phyloP scores from a whole-genome alignment of 1,140 invertebrate species.

The Anoplolepis gracilipes region DNA sequence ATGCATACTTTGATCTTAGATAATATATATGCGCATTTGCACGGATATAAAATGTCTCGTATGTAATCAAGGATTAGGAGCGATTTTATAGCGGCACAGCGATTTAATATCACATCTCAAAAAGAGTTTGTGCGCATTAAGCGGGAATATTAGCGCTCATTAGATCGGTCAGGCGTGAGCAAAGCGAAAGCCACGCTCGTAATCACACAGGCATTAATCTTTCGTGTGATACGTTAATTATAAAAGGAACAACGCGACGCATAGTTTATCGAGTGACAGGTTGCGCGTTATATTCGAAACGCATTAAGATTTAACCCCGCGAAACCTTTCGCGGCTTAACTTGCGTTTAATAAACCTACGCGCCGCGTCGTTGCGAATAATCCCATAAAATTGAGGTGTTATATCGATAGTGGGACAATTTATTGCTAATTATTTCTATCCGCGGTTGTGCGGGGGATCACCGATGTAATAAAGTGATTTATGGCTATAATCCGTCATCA shows the following conservation, averaged over 20 bases:
- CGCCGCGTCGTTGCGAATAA: not conserved
- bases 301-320: conserved; percentile 5
- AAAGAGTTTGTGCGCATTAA: conserved; percentile 22
- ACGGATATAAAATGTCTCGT: not conserved
- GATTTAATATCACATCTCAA: conserved; percentile 35
- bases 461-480: conserved; percentile 59
- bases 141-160: conserved; percentile 46
- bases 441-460: not conserved
- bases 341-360: conserved; percentile 14
- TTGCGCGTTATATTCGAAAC: conserved; percentile 31
- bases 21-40: not conserved
- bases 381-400: conserved; percentile 45
- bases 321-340: conserved; percentile 26
- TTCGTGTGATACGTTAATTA: conserved; percentile 46
- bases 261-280: conserved; percentile 46
- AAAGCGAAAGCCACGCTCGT: conserved; percentile 32
- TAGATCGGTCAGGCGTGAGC: conserved; percentile 37
- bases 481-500: conserved; percentile 61
- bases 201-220: conserved; percentile 61
- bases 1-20: not conserved
- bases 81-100: not conserved
- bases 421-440: conserved; percentile 64
- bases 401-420: conserved; percentile 58
- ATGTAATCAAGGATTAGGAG: conserved; percentile 27
- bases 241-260: conserved; percentile 39